Conservation (phyloP, 2,888 invertebrate genomes). For the Brachyptera risi region DNA sequence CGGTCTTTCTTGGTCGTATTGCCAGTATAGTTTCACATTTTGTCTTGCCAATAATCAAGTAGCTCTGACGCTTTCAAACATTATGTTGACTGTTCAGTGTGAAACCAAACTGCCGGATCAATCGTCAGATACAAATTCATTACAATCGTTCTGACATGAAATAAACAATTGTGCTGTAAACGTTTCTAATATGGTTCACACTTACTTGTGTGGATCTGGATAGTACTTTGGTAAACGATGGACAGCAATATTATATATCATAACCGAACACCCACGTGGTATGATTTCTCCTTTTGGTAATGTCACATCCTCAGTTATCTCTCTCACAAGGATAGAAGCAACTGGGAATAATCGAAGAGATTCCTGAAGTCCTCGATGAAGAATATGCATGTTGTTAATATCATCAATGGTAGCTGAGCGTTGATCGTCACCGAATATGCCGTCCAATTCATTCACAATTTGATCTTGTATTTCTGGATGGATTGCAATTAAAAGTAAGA, state of each 20-base stretch:
- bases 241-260: not conserved
- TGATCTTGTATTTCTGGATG: conserved; percentile 24
- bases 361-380: not conserved
- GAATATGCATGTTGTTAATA: not conserved
- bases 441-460: not conserved
- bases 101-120: too few species aligned
- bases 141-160: too few species aligned
- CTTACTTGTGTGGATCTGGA: not conserved
- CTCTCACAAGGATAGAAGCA: not conserved
- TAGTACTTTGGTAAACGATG: not conserved
- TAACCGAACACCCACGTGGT: not conserved
- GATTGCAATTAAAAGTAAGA: conserved; percentile 31
- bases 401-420: not conserved
- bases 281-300: not conserved
- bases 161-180: not conserved
- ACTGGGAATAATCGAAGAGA: not conserved
- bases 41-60: too few species aligned
- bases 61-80: not conserved
- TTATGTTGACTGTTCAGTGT: not conserved
- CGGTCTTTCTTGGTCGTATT: too few species aligned
- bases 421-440: not conserved
- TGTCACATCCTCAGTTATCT: not conserved
- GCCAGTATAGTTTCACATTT: too few species aligned
- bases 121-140: too few species aligned
- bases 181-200: not conserved